Conservation (phyloP, 2,797 vertebrate genomes). For the Dallia pectoralis region DNA sequence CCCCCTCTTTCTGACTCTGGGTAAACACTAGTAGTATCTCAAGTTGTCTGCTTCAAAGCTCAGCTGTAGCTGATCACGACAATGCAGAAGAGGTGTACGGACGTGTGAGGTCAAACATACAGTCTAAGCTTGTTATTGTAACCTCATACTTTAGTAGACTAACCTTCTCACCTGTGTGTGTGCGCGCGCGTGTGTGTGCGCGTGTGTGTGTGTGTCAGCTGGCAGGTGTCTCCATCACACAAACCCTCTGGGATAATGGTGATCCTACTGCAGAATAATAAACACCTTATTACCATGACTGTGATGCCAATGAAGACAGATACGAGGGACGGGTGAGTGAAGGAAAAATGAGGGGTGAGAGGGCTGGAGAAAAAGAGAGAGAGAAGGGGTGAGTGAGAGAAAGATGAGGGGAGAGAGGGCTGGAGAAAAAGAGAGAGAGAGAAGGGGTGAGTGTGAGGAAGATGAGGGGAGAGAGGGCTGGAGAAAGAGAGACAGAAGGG, state of each 20-base stretch:
- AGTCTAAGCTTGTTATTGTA: constrained; percentile 56
- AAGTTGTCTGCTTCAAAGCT: constrained; percentile 56
- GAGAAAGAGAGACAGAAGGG: too few relatives aligned
- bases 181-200: neutral
- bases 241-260: constrained; percentile 50
- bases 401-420: too few relatives aligned
- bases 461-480: neutral
- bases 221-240: constrained; percentile 47
- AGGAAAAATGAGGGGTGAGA: neutral
- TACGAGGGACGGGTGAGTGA: constrained; percentile 43
- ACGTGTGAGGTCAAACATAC: constrained; percentile 20
- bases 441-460: constrained; percentile 19
- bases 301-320: constrained; percentile 73
- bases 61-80: constrained; percentile 51
- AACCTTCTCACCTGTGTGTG: constrained; percentile 48
- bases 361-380: too few relatives aligned
- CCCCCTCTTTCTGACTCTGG: constrained; percentile 18
- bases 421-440: constrained; percentile 35
- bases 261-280: constrained; percentile 68
- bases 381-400: neutral
- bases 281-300: constrained; percentile 58
- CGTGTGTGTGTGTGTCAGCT: constrained; percentile 31
- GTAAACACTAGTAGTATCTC: constrained; percentile 44
- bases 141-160: constrained; percentile 42
- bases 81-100: constrained; percentile 19